Conservation (phyloP, 2,113 vertebrate species). For the Colaptes auratus region DNA sequence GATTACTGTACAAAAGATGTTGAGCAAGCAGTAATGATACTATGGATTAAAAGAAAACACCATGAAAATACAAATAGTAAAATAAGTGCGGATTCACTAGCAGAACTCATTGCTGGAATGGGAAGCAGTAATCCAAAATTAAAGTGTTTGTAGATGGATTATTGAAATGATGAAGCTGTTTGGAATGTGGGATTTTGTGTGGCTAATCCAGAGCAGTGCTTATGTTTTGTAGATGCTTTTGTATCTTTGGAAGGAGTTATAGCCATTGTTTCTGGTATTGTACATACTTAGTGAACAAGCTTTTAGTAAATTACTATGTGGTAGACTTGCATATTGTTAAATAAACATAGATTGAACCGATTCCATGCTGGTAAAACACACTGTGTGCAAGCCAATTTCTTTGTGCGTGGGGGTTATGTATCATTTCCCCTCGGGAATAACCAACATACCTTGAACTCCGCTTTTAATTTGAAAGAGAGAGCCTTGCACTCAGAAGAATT, state of each 20-base stretch:
- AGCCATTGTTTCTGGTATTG: constrained; percentile 54
- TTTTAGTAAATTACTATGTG: constrained; percentile 67
- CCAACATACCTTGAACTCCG: constrained; percentile 34
- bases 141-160: constrained; percentile 32
- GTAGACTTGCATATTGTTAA: constrained; percentile 59
- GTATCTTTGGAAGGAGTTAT: constrained; percentile 52
- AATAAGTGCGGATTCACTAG: neutral
- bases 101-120: neutral
- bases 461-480: constrained; percentile 38
- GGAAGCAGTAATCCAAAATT: constrained; percentile 37
- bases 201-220: constrained; percentile 17
- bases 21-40: neutral
- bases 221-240: constrained; percentile 40
- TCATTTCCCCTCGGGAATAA: constrained; percentile 64
- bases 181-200: constrained; percentile 33
- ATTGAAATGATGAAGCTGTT: constrained; percentile 48
- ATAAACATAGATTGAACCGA: constrained; percentile 66
- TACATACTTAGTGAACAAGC: constrained; percentile 32
- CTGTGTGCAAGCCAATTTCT: constrained; percentile 13
- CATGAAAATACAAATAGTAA: neutral
- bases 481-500: neutral
- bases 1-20: neutral
- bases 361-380: constrained; percentile 57
- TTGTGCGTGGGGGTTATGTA: constrained; percentile 54
- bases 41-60: neutral